A percentile compares a stretch with the other conserved stretches of the same genome.
These are phyloP conservation scores for Myiothlypis coronata DNA, from an alignment of 2,797 vertebrate genomes.

Conservation along the genomic window DNA sequence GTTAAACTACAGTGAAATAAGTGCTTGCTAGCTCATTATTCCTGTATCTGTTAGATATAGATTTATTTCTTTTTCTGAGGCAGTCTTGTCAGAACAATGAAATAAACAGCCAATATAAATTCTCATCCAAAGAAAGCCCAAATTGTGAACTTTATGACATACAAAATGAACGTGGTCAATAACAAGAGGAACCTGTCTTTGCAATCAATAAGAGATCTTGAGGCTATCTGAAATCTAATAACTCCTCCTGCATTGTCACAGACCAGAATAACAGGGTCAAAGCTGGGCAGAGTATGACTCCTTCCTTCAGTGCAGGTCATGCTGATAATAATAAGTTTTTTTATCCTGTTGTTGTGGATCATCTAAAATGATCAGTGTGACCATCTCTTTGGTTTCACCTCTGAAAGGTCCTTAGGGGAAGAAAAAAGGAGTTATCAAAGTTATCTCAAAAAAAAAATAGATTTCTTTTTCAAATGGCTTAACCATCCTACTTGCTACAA, in stretches of 20 bases:
- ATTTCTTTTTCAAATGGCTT: neutral
- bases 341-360: conserved; percentile 22
- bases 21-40: conserved; percentile 3
- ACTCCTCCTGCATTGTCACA: conserved; percentile 23
- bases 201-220: conserved; percentile 39
- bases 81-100: neutral
- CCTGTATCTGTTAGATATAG: neutral
- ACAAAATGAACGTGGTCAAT: neutral
- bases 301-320: neutral
- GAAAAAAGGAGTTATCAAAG: neutral
- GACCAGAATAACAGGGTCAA: conserved; percentile 20
- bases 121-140: neutral
- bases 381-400: conserved; percentile 11
- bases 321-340: conserved; percentile 14
- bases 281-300: neutral
- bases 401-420: neutral
- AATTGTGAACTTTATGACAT: neutral
- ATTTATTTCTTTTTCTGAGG: neutral
- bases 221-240: conserved; percentile 50
- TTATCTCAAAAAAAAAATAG: conserved; percentile 4
- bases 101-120: neutral
- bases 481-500: conserved; percentile 1
- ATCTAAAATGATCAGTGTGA: conserved; percentile 32
- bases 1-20: neutral
- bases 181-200: conserved; percentile 13